phyloP scores from a whole-genome alignment of 2,888 invertebrate species.

The Tachina fera region DNA sequence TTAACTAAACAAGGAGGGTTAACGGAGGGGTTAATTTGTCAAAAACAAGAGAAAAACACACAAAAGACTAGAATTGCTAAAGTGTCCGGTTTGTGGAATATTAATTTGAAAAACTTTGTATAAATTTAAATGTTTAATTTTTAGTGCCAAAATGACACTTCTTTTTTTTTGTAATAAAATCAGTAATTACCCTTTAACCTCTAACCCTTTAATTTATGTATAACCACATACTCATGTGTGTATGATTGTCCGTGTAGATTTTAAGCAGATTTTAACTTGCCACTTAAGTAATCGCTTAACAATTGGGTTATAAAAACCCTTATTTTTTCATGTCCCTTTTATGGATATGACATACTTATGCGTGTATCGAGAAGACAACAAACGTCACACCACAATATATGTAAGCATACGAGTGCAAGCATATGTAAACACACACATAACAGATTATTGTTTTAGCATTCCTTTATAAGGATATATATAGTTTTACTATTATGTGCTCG shows the following conservation, averaged over 20 bases:
- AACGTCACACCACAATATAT: conserved; percentile 23
- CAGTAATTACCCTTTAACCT: conserved; percentile 70
- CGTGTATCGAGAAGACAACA: conserved; percentile 27
- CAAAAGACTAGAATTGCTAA: neutral
- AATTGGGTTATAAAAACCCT: conserved; percentile 71
- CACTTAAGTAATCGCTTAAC: conserved; percentile 70
- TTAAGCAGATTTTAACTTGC: conserved; percentile 60
- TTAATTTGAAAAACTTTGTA: conserved; percentile 35
- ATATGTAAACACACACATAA: neutral
- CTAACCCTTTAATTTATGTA: conserved; percentile 52
- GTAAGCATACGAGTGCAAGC: conserved; percentile 13
- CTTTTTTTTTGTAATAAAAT: conserved; percentile 42
- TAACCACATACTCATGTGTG: conserved; percentile 32
- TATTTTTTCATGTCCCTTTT: conserved; percentile 71
- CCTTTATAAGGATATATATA: conserved; percentile 34
- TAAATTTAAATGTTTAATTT: conserved; percentile 39
- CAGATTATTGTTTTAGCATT: conserved; percentile 28
- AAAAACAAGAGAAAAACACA: neutral
- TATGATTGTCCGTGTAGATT: conserved; percentile 35
- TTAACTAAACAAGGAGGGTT: conserved; percentile 47
- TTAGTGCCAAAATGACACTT: conserved; percentile 56
- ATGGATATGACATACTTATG: conserved; percentile 57
- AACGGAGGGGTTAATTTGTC: conserved; percentile 54
- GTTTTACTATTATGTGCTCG: conserved; percentile 25
- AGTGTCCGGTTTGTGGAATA: conserved; percentile 68